These are phyloP conservation scores for Sialia sialis DNA, from an alignment of 2,113 vertebrate species.

Conservation along the genomic window DNA sequence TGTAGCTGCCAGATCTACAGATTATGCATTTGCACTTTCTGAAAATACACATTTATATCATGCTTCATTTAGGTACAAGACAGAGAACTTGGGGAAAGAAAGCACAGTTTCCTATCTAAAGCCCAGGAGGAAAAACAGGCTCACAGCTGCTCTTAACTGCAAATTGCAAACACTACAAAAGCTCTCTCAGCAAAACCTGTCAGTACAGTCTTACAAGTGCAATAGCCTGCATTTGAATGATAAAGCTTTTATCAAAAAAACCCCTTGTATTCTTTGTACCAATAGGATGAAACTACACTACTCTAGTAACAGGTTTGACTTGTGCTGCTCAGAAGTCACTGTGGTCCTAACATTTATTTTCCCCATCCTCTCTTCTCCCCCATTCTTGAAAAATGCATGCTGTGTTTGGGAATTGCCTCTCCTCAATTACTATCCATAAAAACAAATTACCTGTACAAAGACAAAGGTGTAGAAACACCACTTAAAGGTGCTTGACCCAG, in stretches of 20 bases:
- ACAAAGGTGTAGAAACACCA: not conserved
- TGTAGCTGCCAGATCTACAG: not conserved
- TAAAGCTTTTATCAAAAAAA: not conserved
- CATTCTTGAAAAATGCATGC: not conserved
- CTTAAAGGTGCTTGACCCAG: not conserved
- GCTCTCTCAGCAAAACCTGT: not conserved
- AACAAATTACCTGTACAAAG: not conserved
- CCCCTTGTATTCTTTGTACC: not conserved
- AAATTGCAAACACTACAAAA: not conserved
- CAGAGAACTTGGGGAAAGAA: not conserved
- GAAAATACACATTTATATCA: not conserved
- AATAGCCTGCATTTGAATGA: not conserved
- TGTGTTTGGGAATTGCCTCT: not conserved
- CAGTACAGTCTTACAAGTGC: not conserved
- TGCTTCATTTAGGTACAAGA: not conserved
- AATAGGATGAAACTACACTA: not conserved
- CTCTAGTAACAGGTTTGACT: not conserved
- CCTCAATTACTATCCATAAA: not conserved
- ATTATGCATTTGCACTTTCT: accelerated
- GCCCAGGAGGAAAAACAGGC: not conserved
- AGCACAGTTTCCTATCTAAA: not conserved
- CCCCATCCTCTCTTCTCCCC: not conserved
- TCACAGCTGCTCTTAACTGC: not conserved
- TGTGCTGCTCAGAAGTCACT: not conserved
- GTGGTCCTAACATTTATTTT: not conserved